These are phyloP conservation scores for Drosophila aff. DNA, from an alignment of 1,140 invertebrate species.

Conservation along the genomic window DNA sequence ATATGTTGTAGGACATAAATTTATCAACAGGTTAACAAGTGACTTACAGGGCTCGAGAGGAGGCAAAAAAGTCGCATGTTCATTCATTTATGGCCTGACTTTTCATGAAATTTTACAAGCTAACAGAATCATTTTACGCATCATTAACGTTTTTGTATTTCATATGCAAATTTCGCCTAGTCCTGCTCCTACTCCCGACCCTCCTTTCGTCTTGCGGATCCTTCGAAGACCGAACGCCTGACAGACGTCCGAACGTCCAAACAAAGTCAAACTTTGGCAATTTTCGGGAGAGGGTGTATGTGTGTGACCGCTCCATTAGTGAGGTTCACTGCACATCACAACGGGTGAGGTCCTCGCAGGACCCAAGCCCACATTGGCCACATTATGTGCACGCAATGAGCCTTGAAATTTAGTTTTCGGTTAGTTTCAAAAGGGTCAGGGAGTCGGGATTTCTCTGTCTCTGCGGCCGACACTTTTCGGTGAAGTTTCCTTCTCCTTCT, in stretches of 20 bases:
- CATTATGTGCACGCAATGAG: conserved; percentile 82
- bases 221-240: conserved; percentile 35
- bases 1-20: conserved; percentile 55
- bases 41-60: conserved; percentile 30
- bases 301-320: conserved; percentile 76
- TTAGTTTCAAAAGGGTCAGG: conserved; percentile 66
- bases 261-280: conserved; percentile 71
- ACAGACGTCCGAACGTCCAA: conserved; percentile 68
- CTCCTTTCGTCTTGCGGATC: conserved; percentile 14
- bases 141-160: conserved; percentile 84
- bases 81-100: conserved; percentile 73
- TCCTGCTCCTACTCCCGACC: neutral
- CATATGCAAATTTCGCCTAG: conserved; percentile 71
- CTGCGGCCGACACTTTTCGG: conserved; percentile 61
- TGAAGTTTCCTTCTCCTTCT: conserved; percentile 17
- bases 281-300: conserved; percentile 27
- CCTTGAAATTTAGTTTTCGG: conserved; percentile 83
- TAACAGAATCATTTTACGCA: conserved; percentile 82
- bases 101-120: conserved; percentile 78
- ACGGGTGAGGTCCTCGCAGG: conserved; percentile 19
- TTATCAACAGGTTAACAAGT: conserved; percentile 83
- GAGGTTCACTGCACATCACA: conserved; percentile 74
- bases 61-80: conserved; percentile 41
- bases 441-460: conserved; percentile 25
- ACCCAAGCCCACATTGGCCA: conserved; percentile 70